Evolutionary conservation across 1,140 invertebrate species (phyloP), one percentile per base, ranked within the genome.

Genomic region (Patella vulgata): DNA sequence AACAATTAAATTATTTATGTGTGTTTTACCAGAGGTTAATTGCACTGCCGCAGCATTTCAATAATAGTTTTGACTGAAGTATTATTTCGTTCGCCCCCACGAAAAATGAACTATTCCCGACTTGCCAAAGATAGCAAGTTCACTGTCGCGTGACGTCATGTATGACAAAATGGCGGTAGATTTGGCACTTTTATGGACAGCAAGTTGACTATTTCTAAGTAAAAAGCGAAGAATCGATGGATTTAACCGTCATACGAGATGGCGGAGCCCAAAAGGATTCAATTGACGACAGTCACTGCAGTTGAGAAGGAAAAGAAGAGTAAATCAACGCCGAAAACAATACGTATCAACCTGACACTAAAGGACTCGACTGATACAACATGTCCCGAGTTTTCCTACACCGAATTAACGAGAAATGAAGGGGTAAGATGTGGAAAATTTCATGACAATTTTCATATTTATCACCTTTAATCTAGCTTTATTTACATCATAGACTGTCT

Each of bases 341-440:
- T 87, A 59, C 86, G 89, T 60, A 88, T 90, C 76, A 80, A 82
- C 48, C 76, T 90, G 64, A 83, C 84, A 73, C 84, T 90, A 59
- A 82, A 84, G 52, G 88, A 89, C 78, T 89, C 89, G 14, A 90
- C 88, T 77, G 88, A 89, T 78, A 84, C 86, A 82, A 86, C 85
- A 81, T 89, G 86, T 84, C 87, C 89, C 54, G 88, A 89, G 83
- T 89, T 87, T 85, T 89, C 88, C 82, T 90, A 88, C 83, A 84
- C 85, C 71, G 87, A 89, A 68, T 85, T 89, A 70, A 79, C 89
- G 70, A 87, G 86, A 81, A 78, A 85, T 75, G 85, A 83, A 72
- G 86, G 88, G 87, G 89, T 89, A 84, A 88, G 86, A 86, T 75
- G 78, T 55, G 53, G 82, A 73, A 80, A 73, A 65, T 68, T 51